Conservation (phyloP, 2,113 vertebrate species). For the Lepisosteus oculatus region DNA sequence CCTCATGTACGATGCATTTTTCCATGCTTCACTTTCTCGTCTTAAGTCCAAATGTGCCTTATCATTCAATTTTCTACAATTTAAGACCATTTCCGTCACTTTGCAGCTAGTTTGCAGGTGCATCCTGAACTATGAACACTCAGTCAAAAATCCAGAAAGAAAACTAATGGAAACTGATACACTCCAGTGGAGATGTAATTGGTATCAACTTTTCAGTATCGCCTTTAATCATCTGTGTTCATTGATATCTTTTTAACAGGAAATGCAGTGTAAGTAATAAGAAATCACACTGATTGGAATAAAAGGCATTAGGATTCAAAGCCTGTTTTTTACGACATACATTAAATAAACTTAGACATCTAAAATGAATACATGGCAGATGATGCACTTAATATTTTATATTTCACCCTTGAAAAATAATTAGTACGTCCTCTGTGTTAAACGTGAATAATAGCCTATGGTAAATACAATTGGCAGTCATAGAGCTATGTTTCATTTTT, state of each 20-base stretch:
- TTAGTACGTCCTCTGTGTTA: too few species aligned
- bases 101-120: constrained; percentile 21
- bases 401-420: too few species aligned
- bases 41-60: constrained; percentile 34
- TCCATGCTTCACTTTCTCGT: constrained; percentile 13
- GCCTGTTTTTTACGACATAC: too few species aligned
- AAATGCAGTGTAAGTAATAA: too few species aligned
- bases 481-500: too few species aligned
- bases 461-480: too few species aligned
- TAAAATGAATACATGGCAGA: too few species aligned
- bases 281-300: too few species aligned
- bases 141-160: constrained; percentile 8
- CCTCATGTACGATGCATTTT: constrained; percentile 9
- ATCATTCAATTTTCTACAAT: constrained; percentile 44
- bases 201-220: constrained; percentile 11
- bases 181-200: background rate
- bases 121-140: constrained; percentile 17
- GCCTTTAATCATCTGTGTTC: constrained; percentile 30
- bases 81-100: constrained; percentile 28
- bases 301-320: too few species aligned
- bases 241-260: constrained; percentile 26
- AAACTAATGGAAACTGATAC: background rate
- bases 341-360: too few species aligned
- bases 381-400: too few species aligned
- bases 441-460: too few species aligned